Base-by-base conservation (phyloP, 2,888 invertebrate genomes). In the Protonemura montana region DNA sequence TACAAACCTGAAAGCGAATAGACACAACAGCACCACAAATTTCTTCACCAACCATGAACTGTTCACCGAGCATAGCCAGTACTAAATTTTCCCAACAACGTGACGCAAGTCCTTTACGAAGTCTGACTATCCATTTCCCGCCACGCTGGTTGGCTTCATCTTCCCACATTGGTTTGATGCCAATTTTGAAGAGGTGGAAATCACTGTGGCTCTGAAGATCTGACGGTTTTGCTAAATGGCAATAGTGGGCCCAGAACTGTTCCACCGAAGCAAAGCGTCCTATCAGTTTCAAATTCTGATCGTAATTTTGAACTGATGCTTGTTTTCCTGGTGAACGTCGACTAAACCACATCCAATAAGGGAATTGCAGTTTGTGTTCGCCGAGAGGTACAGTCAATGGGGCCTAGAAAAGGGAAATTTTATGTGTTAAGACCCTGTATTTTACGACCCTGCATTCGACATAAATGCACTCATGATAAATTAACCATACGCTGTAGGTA, bases 81-180 rank as follows among this genome's bases (percentile, higher is more conserved):
- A 99, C 96, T 86, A 99, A 94, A 92, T 99, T 99, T 92, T 99
- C 99, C 99, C 99, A 99, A 90, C 98, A 98, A 88, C 98, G 95
- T 59, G 97, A 98, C 84, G 98, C 97, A 91, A 98, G 94, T 88
- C 98, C 97, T 93, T 99, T 99, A 90, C 97, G 95, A 91, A 99
- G 93, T 89, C 98, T 94, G 88, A 99, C 96, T 89, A 99, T 97
- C 99, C 99, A 99, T 93, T 99, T 99, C 35, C 99, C 99, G 86
- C 99, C 99, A 91, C 96, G 96, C 91, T 96, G 95, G 92, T 99
- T 99, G 83, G 98, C 97, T 87, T 96, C 95, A 92, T 99, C 99
- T 93, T 99, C 99, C 99, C 99, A 99, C 97, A 99, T 99, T 28
- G 99, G 99, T 91, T 98, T 97, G 90, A 99, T 98, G 89, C 99